Evolutionary conservation across 64 coral and sea anemone species (phyloP), one percentile per base, ranked within the genome.

Genomic region (Dendrophyllia cribrosa): DNA sequence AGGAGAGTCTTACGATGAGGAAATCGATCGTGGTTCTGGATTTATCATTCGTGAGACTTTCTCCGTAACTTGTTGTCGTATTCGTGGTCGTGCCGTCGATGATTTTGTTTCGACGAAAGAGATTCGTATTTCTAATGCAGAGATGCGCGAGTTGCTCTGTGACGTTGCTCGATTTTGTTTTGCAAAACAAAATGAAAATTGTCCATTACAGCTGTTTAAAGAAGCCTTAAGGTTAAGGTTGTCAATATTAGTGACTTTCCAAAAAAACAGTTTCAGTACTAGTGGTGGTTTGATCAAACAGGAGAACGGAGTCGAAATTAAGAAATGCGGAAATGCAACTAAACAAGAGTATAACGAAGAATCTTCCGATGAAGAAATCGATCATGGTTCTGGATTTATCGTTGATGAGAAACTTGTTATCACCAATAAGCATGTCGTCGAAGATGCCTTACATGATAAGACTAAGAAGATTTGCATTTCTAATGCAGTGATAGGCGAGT

Each of bases 361-460:
- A 2, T 34, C n/a, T 12, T 56, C 51, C 23, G 75, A 80, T 43
- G 0, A 44, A 44, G 77, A 80, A 9, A 80, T 44, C 44, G 55
- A 80, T 26, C 10, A 80, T 44, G 77, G 77, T 6, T 43, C 77
- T 15, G 77, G 77, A 11, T 80, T 80, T 45, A 61, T 80, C 34
- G 34, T 80, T 60, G n/a, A 7, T 26, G 1, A 46, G 47, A 43
- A 1, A 0, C 46, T 19, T 19, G 26, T 80, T 17, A 45, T 80
- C 5, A 80, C 77, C 2, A 43, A 11, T 43, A 61, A 43, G 6
- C 77, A 80, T 61, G 77, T 80, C 11, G 60, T 80, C 14, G 9
- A 61, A 60, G 58, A 25, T 5, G 23, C 7, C 1, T 45, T 80
- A 12, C 15, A 20, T 43, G 53, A 80, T 16, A 4, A 34, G 7